Evolutionary conservation across 2,797 vertebrate genomes (phyloP), one percentile per base, ranked within the genome.

Genomic region (Malurus splendens): DNA sequence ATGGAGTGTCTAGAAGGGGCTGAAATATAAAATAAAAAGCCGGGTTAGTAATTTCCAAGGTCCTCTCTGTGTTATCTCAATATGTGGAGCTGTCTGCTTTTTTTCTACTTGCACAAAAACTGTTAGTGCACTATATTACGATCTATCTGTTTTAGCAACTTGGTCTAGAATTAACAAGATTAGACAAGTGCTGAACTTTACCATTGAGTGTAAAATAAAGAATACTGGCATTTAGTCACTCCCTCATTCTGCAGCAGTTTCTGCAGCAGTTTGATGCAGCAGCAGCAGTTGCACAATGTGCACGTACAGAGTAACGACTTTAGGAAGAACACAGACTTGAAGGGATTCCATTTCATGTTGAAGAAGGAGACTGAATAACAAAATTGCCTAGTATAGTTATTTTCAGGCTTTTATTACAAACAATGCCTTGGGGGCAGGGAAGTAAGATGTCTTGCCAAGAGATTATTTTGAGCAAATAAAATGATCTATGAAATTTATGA

Each of bases 391-490:
- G 59, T 92, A 76, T 81, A 88, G 78, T 83, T 95, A 90, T 92
- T 93, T 90, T 82, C 74, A 82, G 55, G 25, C 81, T 92, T 93
- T 89, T 90, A 78, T 90, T 89, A 48, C 76, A 89, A 93, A 89
- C 71, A 82, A 14, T 93, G 78, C 54, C 79, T 89, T 75, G n/a
- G 57, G 79, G 87, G 76, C 74, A 90, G 66, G 79, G 91, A 92
- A 94, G 32, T 79, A 62, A 82, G 67, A 89, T 83, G 86, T 80
- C 74, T 93, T 94, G 93, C 93, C 93, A 90, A 86, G 87, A 86
- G 83, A 91, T 94, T 93, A 93, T 94, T 94, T 90, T 94, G 85
- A 92, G 89, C 89, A 79, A 93, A 92, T 89, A 87, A 92, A 94
- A 77, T 84, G 30, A 71, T 82, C 80, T 90, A 54, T 90, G 68